phyloP scores from a whole-genome alignment of 1,140 invertebrate genomes.

The Protaetia brevitarsis region DNA sequence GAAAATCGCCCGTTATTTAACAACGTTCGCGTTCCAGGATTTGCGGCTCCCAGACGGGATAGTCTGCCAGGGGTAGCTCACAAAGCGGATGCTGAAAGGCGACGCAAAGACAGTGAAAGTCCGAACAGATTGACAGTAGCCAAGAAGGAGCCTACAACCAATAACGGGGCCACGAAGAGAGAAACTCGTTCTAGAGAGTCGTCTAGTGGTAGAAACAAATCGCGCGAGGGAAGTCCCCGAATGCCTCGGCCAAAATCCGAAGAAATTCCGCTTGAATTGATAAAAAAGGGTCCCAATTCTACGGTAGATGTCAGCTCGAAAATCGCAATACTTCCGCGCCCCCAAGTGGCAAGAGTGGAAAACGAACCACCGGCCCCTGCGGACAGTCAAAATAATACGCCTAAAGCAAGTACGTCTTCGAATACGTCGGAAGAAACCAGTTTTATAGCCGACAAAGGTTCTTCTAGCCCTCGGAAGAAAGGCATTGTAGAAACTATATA shows the following conservation, averaged over 20 bases:
- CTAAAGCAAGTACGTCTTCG: slow-evolving; percentile 28
- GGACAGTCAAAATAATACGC: slow-evolving; percentile 33
- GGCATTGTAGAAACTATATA: slow-evolving; percentile 69
- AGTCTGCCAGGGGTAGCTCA: slow-evolving; percentile 45
- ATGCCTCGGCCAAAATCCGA: slow-evolving; percentile 72
- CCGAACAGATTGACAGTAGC: slow-evolving; percentile 33
- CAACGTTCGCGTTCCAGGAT: slow-evolving; percentile 63
- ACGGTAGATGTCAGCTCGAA: slow-evolving; percentile 46
- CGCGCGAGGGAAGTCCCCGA: slow-evolving; percentile 67
- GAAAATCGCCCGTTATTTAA: slow-evolving; percentile 61
- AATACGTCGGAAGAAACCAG: slow-evolving; percentile 68
- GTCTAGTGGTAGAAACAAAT: slow-evolving; percentile 51
- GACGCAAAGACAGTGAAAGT: slow-evolving; percentile 38
- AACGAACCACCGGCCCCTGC: slow-evolving; percentile 27
- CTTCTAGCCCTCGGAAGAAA: slow-evolving; percentile 52
- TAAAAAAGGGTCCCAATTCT: slow-evolving; percentile 48
- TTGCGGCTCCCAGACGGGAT: slow-evolving; percentile 62
- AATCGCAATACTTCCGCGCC: slow-evolving; percentile 44
- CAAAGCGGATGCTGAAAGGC: slow-evolving; percentile 38
- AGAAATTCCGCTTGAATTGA: slow-evolving; percentile 77
- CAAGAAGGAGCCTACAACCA: slow-evolving; percentile 24
- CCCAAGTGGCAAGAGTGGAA: slow-evolving; percentile 41
- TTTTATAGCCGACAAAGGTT: slow-evolving; percentile 57
- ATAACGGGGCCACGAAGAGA: slow-evolving; percentile 34
- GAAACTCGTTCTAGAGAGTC: slow-evolving; percentile 41